Percentiles rank a stretch among this genome's conserved stretches.
phyloP scores from a whole-genome alignment of 2,888 invertebrate genomes.

The Andrena minutula region DNA sequence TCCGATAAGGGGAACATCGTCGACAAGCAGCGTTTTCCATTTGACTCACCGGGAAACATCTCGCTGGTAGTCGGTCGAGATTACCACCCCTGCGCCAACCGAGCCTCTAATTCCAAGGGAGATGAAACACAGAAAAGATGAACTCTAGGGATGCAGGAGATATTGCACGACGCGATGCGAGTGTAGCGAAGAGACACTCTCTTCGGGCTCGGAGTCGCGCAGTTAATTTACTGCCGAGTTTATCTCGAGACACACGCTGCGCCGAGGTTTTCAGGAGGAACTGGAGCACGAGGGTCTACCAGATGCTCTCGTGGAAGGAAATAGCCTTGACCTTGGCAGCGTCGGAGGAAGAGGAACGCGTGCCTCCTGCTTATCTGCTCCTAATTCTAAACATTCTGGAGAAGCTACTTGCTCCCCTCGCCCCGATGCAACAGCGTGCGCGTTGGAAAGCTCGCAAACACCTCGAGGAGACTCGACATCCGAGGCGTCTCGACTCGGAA shows the following conservation, averaged over 20 bases:
- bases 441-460: too few species aligned
- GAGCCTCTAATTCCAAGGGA: slow-evolving; percentile 10
- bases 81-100: slow-evolving; percentile 22
- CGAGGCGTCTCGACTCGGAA: too few species aligned
- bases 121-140: background rate
- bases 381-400: background rate
- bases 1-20: slow-evolving; percentile 52
- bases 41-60: slow-evolving; percentile 45
- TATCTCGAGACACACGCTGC: slow-evolving; percentile 2
- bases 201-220: background rate
- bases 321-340: slow-evolving; percentile 67
- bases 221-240: slow-evolving; percentile 10
- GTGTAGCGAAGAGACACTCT: too few species aligned
- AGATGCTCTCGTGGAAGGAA: slow-evolving; percentile 55
- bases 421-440: too few species aligned
- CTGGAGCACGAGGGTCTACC: slow-evolving; percentile 35
- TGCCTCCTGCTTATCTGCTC: slow-evolving; percentile 26
- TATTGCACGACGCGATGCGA: background rate
- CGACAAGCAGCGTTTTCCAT: slow-evolving; percentile 54
- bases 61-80: slow-evolving; percentile 24
- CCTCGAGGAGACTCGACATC: too few species aligned
- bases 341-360: slow-evolving; percentile 44
- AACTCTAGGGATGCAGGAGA: background rate
- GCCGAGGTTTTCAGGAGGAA: slow-evolving; percentile 46
- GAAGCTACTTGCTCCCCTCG: background rate